A percentile compares a stretch with the other conserved stretches of the same genome.
phyloP scores from a whole-genome alignment of 2,113 vertebrate genomes.

The crab-eating macaque (Macaca fascicularis) region T2T-MFA8v1.1 NC_088376.1:117024501-117025000 shows the following conservation, averaged over 20 bases:
- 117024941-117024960: background rate
- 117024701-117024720: conserved; percentile 59
- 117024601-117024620: conserved; percentile 29
- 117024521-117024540: background rate
- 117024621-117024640: conserved; percentile 28
- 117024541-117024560: conserved; percentile 4
- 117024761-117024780: conserved; percentile 60
- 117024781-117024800: conserved; percentile 41
- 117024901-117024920: background rate
- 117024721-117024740: conserved; percentile 52
- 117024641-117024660: conserved; percentile 12
- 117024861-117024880: background rate
- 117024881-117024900: background rate
- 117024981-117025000: background rate
- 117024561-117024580: conserved; percentile 1
- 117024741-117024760: conserved; percentile 52
- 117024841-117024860: background rate
- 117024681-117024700: conserved; percentile 56
- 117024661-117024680: conserved; percentile 70
- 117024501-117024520: background rate
- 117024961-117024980: too few species aligned
- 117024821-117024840: background rate
- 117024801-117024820: background rate
- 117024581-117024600: background rate
- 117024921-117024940: background rate